Percentiles rank a stretch among this genome's conserved stretches.
phyloP scores from a whole-genome alignment of 2,113 vertebrate genomes.

The Hemicordylus capensis region DNA sequence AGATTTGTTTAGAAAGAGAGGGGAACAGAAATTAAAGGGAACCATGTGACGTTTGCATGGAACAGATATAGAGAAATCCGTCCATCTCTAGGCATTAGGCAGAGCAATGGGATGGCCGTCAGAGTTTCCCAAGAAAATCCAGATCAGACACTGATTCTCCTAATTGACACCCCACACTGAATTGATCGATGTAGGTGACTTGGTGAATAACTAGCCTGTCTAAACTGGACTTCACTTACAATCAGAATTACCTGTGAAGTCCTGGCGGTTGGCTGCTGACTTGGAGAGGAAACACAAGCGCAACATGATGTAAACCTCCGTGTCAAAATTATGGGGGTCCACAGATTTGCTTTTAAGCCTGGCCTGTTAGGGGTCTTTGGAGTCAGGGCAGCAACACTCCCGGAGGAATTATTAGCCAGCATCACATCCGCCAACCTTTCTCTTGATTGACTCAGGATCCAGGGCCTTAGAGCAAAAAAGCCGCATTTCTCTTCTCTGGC shows the following conservation, averaged over 20 bases:
- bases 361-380: constrained; percentile 15
- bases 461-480: constrained; percentile 37
- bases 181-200: background rate
- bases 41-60: too few relatives aligned
- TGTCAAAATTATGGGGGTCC: constrained; percentile 40
- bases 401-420: constrained; percentile 54
- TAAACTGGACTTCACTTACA: background rate
- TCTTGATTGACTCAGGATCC: constrained; percentile 57
- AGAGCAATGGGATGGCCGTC: background rate
- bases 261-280: constrained; percentile 31
- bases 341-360: constrained; percentile 57
- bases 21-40: too few relatives aligned
- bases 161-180: background rate
- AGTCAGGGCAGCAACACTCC: constrained; percentile 33
- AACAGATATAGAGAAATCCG: too few relatives aligned
- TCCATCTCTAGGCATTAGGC: too few relatives aligned
- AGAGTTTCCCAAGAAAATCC: background rate
- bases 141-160: fast-evolving
- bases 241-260: constrained; percentile 21
- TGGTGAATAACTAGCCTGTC: background rate
- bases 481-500: constrained; percentile 43
- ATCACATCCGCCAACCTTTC: constrained; percentile 39
- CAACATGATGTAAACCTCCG: constrained; percentile 48
- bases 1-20: too few relatives aligned
- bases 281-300: constrained; percentile 39